These are phyloP conservation scores for Hemicrepidius hirtus DNA, from an alignment of 2,888 invertebrate species.

Conservation along the genomic window DNA sequence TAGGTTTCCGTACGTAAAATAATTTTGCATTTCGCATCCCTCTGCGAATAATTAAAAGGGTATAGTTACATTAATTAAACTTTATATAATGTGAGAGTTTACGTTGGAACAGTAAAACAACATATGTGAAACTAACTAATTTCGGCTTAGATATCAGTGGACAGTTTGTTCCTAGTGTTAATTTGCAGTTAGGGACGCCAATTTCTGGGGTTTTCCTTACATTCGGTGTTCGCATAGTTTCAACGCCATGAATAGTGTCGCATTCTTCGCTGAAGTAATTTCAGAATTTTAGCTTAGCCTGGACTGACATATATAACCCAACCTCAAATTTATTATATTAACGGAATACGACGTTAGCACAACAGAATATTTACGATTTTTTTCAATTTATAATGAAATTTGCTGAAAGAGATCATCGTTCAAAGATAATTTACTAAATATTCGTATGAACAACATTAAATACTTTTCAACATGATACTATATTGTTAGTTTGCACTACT, in stretches of 20 bases:
- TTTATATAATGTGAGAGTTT: neutral
- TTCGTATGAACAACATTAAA: too few relatives aligned
- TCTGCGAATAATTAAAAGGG: neutral
- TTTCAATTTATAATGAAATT: too few relatives aligned
- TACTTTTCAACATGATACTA: too few relatives aligned
- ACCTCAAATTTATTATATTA: neutral
- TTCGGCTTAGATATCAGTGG: conserved; percentile 5
- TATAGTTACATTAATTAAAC: conserved; percentile 10
- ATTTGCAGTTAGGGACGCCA: conserved; percentile 17
- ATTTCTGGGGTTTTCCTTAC: conserved; percentile 9
- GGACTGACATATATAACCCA: neutral
- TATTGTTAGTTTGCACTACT: too few relatives aligned
- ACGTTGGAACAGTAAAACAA: conserved; percentile 1
- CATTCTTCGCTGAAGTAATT: conserved; percentile 20
- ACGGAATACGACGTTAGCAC: neutral
- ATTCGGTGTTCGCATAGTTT: conserved; percentile 20
- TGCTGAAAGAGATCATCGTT: too few relatives aligned
- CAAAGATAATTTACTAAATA: too few relatives aligned
- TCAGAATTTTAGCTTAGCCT: conserved; percentile 16
- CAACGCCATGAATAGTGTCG: neutral
- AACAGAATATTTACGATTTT: too few relatives aligned
- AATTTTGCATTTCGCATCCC: too few relatives aligned
- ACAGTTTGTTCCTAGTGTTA: conserved; percentile 5
- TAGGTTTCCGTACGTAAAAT: neutral
- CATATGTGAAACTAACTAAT: neutral